Conservation (phyloP, 2,888 invertebrate genomes). For the Ommatoiulus sabulosus region DNA sequence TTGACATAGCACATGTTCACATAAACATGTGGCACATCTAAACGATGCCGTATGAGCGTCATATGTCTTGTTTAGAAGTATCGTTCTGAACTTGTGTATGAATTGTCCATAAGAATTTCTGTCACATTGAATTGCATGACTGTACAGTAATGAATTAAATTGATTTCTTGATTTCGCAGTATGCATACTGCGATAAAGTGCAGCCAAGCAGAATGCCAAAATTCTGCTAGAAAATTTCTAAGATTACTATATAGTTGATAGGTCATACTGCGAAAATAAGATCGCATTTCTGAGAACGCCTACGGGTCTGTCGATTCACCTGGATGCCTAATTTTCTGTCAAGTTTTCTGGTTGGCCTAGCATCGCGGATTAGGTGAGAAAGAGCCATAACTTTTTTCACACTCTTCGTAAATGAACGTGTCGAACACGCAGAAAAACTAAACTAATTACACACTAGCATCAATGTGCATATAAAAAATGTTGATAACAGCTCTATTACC, state of each 20-base stretch:
- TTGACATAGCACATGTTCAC: too few species aligned
- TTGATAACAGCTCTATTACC: slow-evolving; percentile 42
- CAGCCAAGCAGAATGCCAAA: neutral
- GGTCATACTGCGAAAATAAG: neutral
- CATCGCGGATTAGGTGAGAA: neutral
- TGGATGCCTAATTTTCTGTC: neutral
- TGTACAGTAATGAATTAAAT: too few species aligned
- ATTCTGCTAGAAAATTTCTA: neutral
- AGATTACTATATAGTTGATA: neutral
- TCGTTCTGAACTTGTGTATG: too few species aligned
- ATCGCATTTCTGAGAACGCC: neutral
- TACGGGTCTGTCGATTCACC: neutral
- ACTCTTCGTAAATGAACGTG: slow-evolving; percentile 17
- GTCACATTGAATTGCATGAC: too few species aligned
- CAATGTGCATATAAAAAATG: neutral
- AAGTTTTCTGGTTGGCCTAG: neutral
- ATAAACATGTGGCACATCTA: too few species aligned
- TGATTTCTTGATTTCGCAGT: too few species aligned
- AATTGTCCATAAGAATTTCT: too few species aligned
- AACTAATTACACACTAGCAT: slow-evolving; percentile 13
- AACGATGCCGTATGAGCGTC: too few species aligned
- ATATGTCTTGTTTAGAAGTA: too few species aligned
- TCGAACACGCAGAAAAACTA: slow-evolving; percentile 45
- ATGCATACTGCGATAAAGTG: too few species aligned
- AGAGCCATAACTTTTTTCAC: neutral